These are phyloP conservation scores for Drosophila falleni DNA, from an alignment of 2,888 invertebrate species.

Conservation along the genomic window DNA sequence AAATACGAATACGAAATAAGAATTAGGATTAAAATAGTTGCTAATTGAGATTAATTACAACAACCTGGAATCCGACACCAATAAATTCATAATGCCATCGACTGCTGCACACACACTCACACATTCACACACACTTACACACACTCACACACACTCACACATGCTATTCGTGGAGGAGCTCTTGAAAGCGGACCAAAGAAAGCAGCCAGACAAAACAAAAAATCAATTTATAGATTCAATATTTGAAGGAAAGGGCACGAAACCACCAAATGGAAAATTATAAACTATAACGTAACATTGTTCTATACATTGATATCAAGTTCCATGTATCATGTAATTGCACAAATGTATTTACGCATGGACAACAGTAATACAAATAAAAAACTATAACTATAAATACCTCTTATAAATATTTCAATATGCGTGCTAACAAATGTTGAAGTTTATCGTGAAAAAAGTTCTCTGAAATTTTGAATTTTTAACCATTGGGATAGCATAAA, in stretches of 20 bases:
- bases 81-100: slow-evolving; percentile 1
- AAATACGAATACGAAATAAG: slow-evolving; percentile 42
- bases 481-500: too few relatives aligned
- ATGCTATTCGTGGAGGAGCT: background rate
- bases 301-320: slow-evolving; percentile 3
- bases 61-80: slow-evolving; percentile 45
- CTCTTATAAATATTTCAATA: slow-evolving; percentile 38
- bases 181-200: slow-evolving; percentile 27
- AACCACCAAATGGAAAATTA: slow-evolving; percentile 19
- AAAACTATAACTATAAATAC: slow-evolving; percentile 21
- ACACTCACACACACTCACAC: background rate
- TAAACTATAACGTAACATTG: slow-evolving; percentile 10
- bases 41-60: slow-evolving; percentile 34
- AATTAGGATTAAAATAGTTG: slow-evolving; percentile 14
- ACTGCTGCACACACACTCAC: background rate
- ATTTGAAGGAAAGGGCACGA: slow-evolving; percentile 11
- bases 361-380: slow-evolving; percentile 17
- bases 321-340: slow-evolving; percentile 1
- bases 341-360: slow-evolving; percentile 6
- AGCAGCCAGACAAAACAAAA: slow-evolving; percentile 13
- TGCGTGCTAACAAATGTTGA: slow-evolving; percentile 1
- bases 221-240: slow-evolving; percentile 17
- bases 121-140: background rate
- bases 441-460: background rate
- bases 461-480: background rate